A percentile compares a stretch with the other conserved stretches of the same genome.
phyloP scores from a whole-genome alignment of 1,140 invertebrate genomes.

The Dolichoris vasculosae region DNA sequence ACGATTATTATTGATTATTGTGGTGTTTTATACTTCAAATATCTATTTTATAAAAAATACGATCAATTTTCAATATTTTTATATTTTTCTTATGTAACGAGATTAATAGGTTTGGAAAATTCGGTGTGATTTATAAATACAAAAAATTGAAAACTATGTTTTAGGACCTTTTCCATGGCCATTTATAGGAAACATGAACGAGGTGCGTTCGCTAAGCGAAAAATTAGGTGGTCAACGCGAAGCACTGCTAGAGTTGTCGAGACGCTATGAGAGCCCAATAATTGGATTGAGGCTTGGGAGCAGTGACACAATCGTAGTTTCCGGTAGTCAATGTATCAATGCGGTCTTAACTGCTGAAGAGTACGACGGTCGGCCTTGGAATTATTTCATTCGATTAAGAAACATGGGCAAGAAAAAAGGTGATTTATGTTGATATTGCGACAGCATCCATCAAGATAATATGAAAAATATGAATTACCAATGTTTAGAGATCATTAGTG shows the following conservation, averaged over 20 bases:
- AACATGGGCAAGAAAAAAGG: conserved; percentile 81
- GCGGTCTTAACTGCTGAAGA: conserved; percentile 79
- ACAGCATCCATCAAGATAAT: conserved; percentile 31
- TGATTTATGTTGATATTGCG: conserved; percentile 57
- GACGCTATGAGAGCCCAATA: conserved; percentile 78
- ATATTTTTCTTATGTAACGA: too few species aligned
- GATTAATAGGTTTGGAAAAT: too few species aligned
- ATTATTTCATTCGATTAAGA: conserved; percentile 81
- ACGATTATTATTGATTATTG: too few species aligned
- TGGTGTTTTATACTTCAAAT: too few species aligned
- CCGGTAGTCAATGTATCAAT: conserved; percentile 76
- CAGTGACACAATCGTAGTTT: conserved; percentile 79
- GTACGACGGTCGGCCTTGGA: conserved; percentile 83
- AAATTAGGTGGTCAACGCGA: conserved; percentile 78
- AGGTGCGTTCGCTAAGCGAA: conserved; percentile 75
- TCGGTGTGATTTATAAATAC: not conserved
- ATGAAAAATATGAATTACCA: not conserved
- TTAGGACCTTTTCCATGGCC: conserved; percentile 83
- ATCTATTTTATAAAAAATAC: too few species aligned
- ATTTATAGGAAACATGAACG: conserved; percentile 78
- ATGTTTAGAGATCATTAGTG: not conserved
- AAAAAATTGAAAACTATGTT: conserved; percentile 26
- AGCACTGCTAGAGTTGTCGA: conserved; percentile 77
- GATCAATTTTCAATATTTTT: too few species aligned
- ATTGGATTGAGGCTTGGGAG: conserved; percentile 80